Conservation (phyloP, 2,888 invertebrate species). For the Pammene fasciana region DNA sequence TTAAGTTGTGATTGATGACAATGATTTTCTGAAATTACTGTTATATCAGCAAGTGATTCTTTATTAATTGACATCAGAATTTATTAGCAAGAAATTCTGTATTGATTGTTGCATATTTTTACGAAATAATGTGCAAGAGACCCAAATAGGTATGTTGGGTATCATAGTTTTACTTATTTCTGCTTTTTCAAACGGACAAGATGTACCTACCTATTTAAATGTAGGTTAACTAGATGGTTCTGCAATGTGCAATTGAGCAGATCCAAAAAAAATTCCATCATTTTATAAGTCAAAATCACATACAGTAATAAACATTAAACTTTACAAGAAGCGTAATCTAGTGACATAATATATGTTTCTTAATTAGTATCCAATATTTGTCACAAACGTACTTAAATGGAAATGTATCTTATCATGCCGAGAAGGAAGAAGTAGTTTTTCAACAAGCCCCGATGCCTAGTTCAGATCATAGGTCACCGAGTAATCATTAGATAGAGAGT, state of each 20-base stretch:
- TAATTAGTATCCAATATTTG: neutral
- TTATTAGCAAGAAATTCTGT: neutral
- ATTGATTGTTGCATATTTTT: no score
- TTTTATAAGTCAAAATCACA: no score
- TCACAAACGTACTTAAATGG: neutral
- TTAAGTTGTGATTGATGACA: conserved; percentile 9
- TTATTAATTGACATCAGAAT: neutral
- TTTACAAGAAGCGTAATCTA: no score
- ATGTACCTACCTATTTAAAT: no score
- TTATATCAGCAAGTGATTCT: neutral
- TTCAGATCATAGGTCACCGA: conserved; percentile 38
- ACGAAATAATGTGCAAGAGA: no score
- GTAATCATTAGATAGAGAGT: conserved; percentile 38
- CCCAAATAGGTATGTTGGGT: no score
- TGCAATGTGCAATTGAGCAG: no score
- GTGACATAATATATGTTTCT: neutral
- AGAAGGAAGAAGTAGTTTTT: conserved; percentile 30
- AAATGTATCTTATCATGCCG: conserved; percentile 6
- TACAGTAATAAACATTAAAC: no score
- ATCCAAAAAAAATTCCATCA: no score
- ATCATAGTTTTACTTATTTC: no score
- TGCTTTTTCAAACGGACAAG: no score
- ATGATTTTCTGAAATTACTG: neutral
- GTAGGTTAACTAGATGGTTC: no score
- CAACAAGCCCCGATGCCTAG: conserved; percentile 29